These are phyloP conservation scores for Microvelia longipes DNA, from an alignment of 1,140 invertebrate genomes.

Conservation along the genomic window DNA sequence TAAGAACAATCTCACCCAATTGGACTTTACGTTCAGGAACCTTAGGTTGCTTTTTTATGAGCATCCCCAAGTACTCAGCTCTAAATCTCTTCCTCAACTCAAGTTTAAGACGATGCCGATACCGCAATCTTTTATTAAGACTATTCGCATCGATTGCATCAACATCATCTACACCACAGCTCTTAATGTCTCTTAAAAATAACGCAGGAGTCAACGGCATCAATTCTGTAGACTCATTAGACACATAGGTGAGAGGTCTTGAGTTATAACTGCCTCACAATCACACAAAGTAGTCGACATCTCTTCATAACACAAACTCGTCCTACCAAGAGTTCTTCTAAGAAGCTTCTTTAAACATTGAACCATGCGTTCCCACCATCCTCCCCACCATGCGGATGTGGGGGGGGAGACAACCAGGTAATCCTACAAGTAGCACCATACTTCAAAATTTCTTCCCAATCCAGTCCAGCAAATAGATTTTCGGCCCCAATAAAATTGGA, in stretches of 20 bases:
- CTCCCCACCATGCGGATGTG: neutral
- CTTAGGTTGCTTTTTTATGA: neutral
- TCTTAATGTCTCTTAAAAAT: neutral
- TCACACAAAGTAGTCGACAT: neutral
- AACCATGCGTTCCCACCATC: neutral
- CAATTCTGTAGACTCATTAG: neutral
- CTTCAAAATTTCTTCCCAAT: neutral
- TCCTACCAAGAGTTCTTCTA: neutral
- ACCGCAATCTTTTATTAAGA: neutral
- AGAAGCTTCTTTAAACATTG: neutral
- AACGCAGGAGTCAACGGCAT: neutral
- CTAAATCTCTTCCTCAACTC: neutral
- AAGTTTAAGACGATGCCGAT: neutral
- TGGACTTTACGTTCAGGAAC: neutral
- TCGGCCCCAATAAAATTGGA: conserved; percentile 17
- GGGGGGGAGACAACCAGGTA: neutral
- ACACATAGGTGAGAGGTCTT: neutral
- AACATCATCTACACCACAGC: neutral
- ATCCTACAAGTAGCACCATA: neutral
- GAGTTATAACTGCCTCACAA: neutral
- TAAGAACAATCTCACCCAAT: too few species aligned
- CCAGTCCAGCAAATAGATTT: neutral
- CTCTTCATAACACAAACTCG: neutral
- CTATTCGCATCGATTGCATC: neutral
- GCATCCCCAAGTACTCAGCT: neutral